Evolutionary conservation across 2,113 vertebrate genomes (phyloP).

Genomic region (Brachyhypopomus gauderio): DNA sequence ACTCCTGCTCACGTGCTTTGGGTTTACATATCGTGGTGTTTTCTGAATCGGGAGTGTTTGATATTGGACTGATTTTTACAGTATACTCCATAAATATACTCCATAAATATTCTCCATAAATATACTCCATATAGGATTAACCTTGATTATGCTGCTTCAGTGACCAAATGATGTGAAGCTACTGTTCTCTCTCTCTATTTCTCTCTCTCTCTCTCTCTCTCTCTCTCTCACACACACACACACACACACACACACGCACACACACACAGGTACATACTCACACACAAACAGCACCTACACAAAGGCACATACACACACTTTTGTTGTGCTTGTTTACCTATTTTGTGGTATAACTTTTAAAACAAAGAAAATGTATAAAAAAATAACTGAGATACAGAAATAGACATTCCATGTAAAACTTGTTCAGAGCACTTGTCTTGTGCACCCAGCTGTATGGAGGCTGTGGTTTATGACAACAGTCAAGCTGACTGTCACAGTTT

Average conservation of each 20-base stretch:
- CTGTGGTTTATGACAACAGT: too few species aligned
- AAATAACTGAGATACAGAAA: neutral
- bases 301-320: neutral
- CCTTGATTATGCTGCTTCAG: conserved; percentile 28
- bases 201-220: neutral
- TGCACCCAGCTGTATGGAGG: too few species aligned
- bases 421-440: neutral
- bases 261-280: too few species aligned
- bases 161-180: conserved; percentile 40
- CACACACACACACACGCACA: too few species aligned
- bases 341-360: conserved; percentile 25
- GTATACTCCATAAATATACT: neutral
- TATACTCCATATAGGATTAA: conserved; percentile 11
- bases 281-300: too few species aligned
- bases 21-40: neutral
- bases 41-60: conserved; percentile 6
- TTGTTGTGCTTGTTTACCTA: conserved; percentile 36
- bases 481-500: too few species aligned
- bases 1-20: too few species aligned
- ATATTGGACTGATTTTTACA: conserved; percentile 22
- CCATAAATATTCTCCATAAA: too few species aligned
- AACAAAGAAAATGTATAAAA: conserved; percentile 20
- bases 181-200: conserved; percentile 22
- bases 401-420: conserved; percentile 9
- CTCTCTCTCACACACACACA: too few species aligned